Percentiles rank a stretch among this genome's conserved stretches.
Conservation (phyloP, 2,888 invertebrate genomes). For the Ganaspis brasiliensis region DNA sequence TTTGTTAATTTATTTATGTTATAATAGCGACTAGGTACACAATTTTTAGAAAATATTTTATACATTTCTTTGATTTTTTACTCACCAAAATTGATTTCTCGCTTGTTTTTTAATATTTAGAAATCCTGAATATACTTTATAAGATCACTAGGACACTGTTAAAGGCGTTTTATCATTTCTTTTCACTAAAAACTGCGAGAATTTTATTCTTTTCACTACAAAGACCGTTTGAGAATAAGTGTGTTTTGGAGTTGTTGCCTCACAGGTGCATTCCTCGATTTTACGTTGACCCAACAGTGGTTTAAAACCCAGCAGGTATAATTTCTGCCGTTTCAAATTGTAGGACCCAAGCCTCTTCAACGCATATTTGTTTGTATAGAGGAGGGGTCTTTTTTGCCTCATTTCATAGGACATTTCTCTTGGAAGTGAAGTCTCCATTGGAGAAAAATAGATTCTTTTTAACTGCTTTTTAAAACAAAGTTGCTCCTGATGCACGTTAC, state of each 20-base stretch:
- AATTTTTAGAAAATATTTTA: no score
- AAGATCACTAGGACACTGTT: neutral
- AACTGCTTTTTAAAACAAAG: no score
- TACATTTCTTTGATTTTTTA: neutral
- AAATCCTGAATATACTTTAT: neutral
- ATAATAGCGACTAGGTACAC: no score
- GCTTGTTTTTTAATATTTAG: neutral
- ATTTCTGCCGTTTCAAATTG: conserved; percentile 13
- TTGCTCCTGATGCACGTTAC: no score
- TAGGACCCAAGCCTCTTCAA: neutral
- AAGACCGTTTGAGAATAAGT: conserved; percentile 19
- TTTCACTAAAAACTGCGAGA: neutral
- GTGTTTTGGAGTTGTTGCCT: conserved; percentile 28
- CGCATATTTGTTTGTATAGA: neutral
- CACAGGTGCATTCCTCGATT: conserved; percentile 34
- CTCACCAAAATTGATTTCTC: neutral
- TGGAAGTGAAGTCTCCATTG: conserved; percentile 3
- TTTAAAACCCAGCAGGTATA: conserved; percentile 24
- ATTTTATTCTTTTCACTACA: conserved; percentile 10
- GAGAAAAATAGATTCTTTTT: neutral
- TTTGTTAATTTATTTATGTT: no score
- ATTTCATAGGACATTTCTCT: conserved; percentile 1
- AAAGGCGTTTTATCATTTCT: neutral
- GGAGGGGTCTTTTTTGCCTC: neutral
- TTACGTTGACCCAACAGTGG: conserved; percentile 30